A percentile compares a stretch with the other conserved stretches of the same genome.
Evolutionary conservation across 2,888 invertebrate genomes (phyloP).

Genomic region (Tipula confusa): DNA sequence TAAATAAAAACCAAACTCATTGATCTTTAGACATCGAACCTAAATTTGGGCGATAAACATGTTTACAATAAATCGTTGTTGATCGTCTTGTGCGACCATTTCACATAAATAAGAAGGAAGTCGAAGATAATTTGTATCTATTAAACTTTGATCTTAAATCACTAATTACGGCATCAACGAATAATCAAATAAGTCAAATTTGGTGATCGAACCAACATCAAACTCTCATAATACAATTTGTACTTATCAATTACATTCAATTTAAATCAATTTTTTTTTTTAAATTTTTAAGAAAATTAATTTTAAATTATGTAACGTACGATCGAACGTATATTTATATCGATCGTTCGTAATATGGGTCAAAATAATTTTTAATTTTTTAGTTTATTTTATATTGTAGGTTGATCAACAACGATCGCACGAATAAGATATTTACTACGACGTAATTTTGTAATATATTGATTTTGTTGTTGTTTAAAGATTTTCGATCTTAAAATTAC

Average conservation of each 20-base stretch:
- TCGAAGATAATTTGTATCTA: neutral
- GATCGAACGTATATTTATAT: too few relatives aligned
- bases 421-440: neutral
- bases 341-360: neutral
- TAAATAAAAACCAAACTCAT: too few relatives aligned
- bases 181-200: neutral
- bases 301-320: slow-evolving; percentile 9
- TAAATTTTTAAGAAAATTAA: neutral
- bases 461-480: neutral
- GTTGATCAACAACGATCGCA: neutral
- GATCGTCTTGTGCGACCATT: too few relatives aligned
- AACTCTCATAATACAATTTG: neutral
- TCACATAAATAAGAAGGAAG: neutral
- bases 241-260: slow-evolving; percentile 3
- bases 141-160: neutral
- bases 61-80: too few relatives aligned
- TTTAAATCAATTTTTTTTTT: neutral
- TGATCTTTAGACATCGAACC: too few relatives aligned
- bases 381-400: neutral
- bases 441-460: neutral
- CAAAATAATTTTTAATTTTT: neutral
- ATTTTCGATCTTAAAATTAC: neutral
- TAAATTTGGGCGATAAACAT: too few relatives aligned
- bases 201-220: neutral
- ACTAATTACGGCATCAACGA: neutral